Evolutionary conservation across 1,140 invertebrate genomes (phyloP).

Genomic region (Eumaeus atala): DNA sequence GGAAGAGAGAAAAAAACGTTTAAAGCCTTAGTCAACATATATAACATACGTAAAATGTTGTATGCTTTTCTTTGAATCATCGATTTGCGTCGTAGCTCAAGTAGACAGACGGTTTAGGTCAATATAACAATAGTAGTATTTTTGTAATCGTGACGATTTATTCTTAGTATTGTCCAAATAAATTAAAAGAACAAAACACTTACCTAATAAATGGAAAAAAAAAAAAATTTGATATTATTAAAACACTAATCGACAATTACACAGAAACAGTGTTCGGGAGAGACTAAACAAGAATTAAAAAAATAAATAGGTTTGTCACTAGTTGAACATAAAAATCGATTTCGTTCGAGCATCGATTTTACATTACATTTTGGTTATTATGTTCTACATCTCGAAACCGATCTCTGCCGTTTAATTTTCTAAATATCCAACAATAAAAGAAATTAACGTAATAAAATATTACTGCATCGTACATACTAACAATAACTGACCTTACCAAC

Average conservation of each 20-base stretch:
- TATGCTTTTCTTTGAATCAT: slow-evolving; percentile 23
- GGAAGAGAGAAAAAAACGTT: slow-evolving; percentile 41
- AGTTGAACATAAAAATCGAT: neutral
- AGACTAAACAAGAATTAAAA: neutral
- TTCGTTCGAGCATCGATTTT: neutral
- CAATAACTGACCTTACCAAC: too few species aligned
- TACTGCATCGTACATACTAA: too few species aligned
- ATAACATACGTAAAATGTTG: slow-evolving; percentile 27
- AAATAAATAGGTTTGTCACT: neutral
- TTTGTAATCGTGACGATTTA: neutral
- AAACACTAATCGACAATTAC: slow-evolving; percentile 1
- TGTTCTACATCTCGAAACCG: neutral
- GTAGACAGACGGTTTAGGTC: neutral
- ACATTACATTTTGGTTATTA: neutral
- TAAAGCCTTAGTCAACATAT: slow-evolving; percentile 26
- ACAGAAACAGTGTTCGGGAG: neutral
- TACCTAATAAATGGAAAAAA: neutral
- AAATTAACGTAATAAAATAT: too few species aligned
- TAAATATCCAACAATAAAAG: too few species aligned
- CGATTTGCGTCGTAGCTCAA: slow-evolving; percentile 31
- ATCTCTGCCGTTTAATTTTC: too few species aligned
- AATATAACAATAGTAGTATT: neutral
- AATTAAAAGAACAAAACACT: neutral
- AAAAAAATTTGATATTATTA: neutral
- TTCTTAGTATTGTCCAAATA: neutral